Percentiles rank a stretch among this genome's conserved stretches.
Conservation (phyloP, 2,113 vertebrate species). For the Sphaerodactylus townsendi region DNA sequence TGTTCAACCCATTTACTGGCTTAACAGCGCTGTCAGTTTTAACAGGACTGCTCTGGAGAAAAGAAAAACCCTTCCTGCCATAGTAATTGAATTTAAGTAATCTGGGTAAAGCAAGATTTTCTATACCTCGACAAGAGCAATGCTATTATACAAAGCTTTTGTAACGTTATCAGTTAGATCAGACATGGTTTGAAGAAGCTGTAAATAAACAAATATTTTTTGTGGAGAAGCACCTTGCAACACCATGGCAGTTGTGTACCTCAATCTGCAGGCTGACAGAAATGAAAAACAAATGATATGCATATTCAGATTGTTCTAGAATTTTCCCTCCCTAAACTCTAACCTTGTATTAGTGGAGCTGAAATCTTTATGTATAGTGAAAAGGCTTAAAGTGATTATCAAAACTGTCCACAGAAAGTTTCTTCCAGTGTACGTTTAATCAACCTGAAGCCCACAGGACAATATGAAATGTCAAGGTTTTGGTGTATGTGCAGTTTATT, state of each 20-base stretch:
- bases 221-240: background rate
- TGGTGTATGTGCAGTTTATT: background rate
- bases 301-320: background rate
- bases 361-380: background rate
- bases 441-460: background rate
- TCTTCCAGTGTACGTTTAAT: background rate
- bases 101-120: background rate
- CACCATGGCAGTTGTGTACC: background rate
- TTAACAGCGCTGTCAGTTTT: constrained; percentile 6
- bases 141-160: background rate
- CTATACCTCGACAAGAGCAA: constrained; percentile 2
- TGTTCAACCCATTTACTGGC: constrained; percentile 10
- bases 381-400: background rate
- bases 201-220: background rate
- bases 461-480: background rate
- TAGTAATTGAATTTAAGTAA: background rate
- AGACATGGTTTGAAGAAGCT: background rate
- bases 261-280: background rate
- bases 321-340: background rate
- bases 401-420: too few relatives aligned
- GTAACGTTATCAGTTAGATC: too few relatives aligned
- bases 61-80: background rate
- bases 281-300: background rate
- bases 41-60: background rate
- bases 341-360: background rate